A percentile compares a stretch with the other conserved stretches of the same genome.
phyloP scores from a whole-genome alignment of 1,140 invertebrate genomes.

The Caenorhabditis remanei region DNA sequence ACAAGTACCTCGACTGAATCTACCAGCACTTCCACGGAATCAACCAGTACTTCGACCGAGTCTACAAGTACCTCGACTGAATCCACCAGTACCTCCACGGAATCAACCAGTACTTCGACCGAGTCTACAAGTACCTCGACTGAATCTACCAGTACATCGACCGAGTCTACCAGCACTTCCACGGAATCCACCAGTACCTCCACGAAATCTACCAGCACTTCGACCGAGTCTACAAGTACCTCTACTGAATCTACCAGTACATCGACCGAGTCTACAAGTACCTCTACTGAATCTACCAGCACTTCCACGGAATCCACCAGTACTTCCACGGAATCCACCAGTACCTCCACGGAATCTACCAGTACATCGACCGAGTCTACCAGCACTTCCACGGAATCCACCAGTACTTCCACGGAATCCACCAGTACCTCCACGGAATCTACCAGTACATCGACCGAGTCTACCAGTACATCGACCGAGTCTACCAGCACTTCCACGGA shows the following conservation, averaged over 20 bases:
- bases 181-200: conserved; percentile 23
- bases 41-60: background rate
- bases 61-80: no score
- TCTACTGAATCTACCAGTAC: background rate
- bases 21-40: background rate
- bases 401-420: background rate
- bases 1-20: background rate
- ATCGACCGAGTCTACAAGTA: background rate
- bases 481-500: background rate
- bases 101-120: background rate
- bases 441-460: background rate
- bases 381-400: no score
- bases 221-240: background rate
- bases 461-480: background rate
- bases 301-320: background rate
- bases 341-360: background rate
- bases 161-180: conserved; percentile 7
- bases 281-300: conserved; percentile 21
- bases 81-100: background rate
- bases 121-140: background rate
- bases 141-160: background rate
- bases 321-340: background rate
- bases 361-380: conserved; percentile 17
- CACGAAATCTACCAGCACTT: background rate
- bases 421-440: background rate